phyloP scores from a whole-genome alignment of 2,888 invertebrate species.

The Allolobophora icterica region DNA sequence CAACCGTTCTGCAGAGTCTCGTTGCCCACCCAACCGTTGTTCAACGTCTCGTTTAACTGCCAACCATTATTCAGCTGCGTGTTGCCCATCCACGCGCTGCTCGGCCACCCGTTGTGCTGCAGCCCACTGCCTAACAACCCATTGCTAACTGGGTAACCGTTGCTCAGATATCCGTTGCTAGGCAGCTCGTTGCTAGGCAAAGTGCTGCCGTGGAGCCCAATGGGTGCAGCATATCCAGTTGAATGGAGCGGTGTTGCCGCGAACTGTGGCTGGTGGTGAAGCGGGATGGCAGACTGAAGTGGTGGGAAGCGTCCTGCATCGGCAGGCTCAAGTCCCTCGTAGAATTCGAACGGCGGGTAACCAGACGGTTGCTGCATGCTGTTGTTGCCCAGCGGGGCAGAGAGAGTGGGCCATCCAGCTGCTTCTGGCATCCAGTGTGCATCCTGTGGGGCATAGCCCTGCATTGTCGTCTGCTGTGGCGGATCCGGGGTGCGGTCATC shows the following conservation, averaged over 20 bases:
- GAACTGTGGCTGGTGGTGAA: not conserved
- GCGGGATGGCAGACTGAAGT: not conserved
- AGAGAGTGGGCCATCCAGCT: not conserved
- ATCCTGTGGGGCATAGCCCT: not conserved
- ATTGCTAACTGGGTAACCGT: not conserved
- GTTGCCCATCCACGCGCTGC: not conserved
- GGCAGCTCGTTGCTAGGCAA: not conserved
- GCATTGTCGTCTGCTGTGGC: not conserved
- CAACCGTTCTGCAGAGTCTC: not conserved
- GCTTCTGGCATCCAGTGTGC: not conserved
- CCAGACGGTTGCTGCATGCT: not conserved
- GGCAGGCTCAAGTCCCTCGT: not conserved
- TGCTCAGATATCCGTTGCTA: not conserved
- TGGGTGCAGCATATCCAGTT: not conserved
- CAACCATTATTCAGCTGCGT: not conserved
- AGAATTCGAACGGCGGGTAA: not conserved
- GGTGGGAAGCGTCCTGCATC: not conserved
- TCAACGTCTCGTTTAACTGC: conserved; percentile 17
- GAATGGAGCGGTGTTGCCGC: not conserved
- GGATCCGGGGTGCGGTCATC: not conserved
- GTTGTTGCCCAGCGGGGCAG: not conserved
- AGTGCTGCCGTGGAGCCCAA: not conserved
- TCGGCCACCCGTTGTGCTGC: not conserved
- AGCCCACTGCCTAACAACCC: not conserved
- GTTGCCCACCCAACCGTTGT: conserved; percentile 9